Evolutionary conservation across 92 coral and sea anemone genomes (phyloP), one percentile per base, ranked within the genome.

Genomic region (Epizoanthus illoricatus): DNA sequence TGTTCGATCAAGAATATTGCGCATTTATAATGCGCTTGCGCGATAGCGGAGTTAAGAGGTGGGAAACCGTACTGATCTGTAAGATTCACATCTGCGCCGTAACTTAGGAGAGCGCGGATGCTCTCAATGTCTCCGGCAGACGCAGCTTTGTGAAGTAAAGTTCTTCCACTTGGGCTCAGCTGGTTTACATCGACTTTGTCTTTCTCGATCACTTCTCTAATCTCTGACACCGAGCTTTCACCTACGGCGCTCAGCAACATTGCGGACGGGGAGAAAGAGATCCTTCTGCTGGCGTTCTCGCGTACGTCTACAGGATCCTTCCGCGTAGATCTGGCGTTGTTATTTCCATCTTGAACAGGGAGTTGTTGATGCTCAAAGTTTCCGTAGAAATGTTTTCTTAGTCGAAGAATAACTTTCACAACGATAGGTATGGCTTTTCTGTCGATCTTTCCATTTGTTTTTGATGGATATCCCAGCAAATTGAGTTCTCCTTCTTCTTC

Each of bases 81-180:
- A 2, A 88, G 84, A 65, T 93, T 89, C 7, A 93, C 92, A 17
- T 76, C 23, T 40, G 94, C 97, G 57, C 97, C 97, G 24, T 93
- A 91, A 71, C 92, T 90, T 28, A 93, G 76, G 60, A 93, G 89
- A 0, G 92, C 91, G 81, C 85, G 88, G 65, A 93, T 93, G 84
- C 97, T 93, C 43, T 93, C 97, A 19, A 91, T 86, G 60, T 93
- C 94, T 49, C 97, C 97, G 8, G 87, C 90, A 39, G 87, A 83
- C 10, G 97, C 92, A 9, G 97, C 94, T 73, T 93, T 93, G 85
- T 93, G 97, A n/a, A 93, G 80, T 19, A 93, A 83, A 40, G 97
- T 86, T 84, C 91, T 90, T 17, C 97, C 97, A 52, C 97, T 93
- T 10, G 97, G 97, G 57, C 94, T 91, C 9, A 89, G 54, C 78